phyloP scores from a whole-genome alignment of 2,113 vertebrate species.

The Trematocara macrostoma region DNA sequence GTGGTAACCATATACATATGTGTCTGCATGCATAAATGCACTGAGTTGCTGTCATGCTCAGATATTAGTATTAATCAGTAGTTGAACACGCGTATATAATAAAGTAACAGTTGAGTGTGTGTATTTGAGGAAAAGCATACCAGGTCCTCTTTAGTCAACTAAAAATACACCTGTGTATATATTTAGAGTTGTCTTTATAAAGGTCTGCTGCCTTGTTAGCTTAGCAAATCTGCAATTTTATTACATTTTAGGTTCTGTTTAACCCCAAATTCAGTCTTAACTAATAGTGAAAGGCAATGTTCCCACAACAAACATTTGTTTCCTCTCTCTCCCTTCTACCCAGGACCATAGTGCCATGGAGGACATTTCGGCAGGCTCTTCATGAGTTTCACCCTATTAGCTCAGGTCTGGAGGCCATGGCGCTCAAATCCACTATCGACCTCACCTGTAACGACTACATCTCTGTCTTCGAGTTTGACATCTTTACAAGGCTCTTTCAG shows the following conservation, averaged over 20 bases:
- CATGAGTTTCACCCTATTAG: conserved; percentile 97
- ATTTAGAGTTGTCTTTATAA: background rate
- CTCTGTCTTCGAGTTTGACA: conserved; percentile 98
- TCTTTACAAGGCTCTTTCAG: conserved; percentile 98
- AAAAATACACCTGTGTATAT: background rate
- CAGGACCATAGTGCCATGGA: conserved; percentile 97
- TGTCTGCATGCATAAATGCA: background rate
- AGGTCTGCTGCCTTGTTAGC: background rate
- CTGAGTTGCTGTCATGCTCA: background rate
- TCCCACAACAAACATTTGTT: fast-evolving
- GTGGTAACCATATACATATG: background rate
- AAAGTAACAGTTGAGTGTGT: background rate
- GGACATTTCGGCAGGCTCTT: conserved; percentile 90
- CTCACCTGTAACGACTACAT: conserved; percentile 99
- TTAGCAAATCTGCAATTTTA: background rate
- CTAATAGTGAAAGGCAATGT: background rate
- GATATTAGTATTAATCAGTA: background rate
- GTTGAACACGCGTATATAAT: background rate
- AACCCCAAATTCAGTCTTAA: background rate
- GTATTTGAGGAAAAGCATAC: background rate
- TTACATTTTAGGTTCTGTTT: background rate
- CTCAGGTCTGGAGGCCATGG: conserved; percentile 96
- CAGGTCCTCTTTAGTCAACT: background rate
- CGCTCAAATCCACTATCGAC: conserved; percentile 97
- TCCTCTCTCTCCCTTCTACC: background rate